Evolutionary conservation across 2,888 invertebrate genomes (phyloP), one percentile per base, ranked within the genome.

Genomic region (Ochropleura leucogaster): DNA sequence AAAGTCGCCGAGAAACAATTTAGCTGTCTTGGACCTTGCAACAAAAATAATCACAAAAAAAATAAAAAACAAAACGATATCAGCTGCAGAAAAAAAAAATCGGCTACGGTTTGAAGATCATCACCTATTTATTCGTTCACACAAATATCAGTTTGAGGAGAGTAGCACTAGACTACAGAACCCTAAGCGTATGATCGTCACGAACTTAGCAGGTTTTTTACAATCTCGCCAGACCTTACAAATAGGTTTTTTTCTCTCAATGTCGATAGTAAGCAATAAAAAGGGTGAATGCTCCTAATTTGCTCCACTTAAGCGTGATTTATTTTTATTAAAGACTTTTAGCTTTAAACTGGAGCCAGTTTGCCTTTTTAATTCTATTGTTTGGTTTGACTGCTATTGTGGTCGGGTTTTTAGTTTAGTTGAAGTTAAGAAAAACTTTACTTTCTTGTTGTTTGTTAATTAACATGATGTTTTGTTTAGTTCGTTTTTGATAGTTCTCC

Each of bases 231-330:
- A 85, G 85, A 75, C 85, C 83, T 78, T 79, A 78, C 85, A 87
- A 87, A 87, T 84, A 87, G 83, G 46, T 71, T 73, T 77, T 80
- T 79, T 76, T 74, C 46, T 80, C 78, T 69, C 67, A 66, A 80
- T 72, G 83, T 72, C 81, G 77, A 87, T 83, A 83, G 85, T 79
- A 78, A 72, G 78, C 77, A 63, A 83, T 89, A 89, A 88, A 88
- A 88, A 85, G 81, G 86, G 85, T 82, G 76, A 84, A 86, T 83
- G 85, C 68, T 67, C 85, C 87, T 87, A 87, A 89, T 87, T 87
- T 84, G 81, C 69, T 64, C 74, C 79, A 63, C 79, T 89, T 83
- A 76, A 74, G 65, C 70, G 79, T 85, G 67, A 88, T 87, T 88
- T 86, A 83, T 83, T 85, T 82, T 84, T 79, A 85, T 82, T 82